Conservation (phyloP, 2,113 vertebrate species). For the Hylia prasina region DNA sequence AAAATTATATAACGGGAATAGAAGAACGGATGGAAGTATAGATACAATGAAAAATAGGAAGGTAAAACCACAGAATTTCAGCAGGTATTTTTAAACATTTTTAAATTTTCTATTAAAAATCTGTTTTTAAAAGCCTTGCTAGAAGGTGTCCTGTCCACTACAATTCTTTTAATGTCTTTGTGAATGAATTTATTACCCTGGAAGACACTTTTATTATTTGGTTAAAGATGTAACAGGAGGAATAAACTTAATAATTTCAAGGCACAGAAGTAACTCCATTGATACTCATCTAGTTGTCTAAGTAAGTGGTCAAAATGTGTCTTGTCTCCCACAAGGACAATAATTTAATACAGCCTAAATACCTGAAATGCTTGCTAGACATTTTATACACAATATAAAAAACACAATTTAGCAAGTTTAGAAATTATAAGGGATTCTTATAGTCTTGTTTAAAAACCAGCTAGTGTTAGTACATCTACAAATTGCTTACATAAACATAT, state of each 20-base stretch:
- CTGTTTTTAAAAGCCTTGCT: neutral
- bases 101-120: neutral
- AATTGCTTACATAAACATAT: neutral
- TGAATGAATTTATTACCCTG: neutral
- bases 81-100: neutral
- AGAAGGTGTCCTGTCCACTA: neutral
- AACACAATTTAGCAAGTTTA: neutral
- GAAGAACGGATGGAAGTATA: neutral
- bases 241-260: neutral
- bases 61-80: neutral
- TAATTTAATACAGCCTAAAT: neutral
- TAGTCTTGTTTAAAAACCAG: neutral
- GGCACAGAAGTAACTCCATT: neutral
- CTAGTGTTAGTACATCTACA: neutral
- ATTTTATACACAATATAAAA: neutral
- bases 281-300: neutral
- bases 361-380: neutral
- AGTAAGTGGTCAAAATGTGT: neutral
- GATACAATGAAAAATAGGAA: neutral
- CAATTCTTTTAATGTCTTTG: neutral
- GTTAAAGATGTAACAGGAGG: neutral
- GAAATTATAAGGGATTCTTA: neutral
- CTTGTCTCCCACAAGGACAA: neutral
- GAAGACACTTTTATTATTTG: neutral
- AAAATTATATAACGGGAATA: neutral